Conservation (phyloP, 2,113 vertebrate genomes). For the Anas platyrhynchos region DNA sequence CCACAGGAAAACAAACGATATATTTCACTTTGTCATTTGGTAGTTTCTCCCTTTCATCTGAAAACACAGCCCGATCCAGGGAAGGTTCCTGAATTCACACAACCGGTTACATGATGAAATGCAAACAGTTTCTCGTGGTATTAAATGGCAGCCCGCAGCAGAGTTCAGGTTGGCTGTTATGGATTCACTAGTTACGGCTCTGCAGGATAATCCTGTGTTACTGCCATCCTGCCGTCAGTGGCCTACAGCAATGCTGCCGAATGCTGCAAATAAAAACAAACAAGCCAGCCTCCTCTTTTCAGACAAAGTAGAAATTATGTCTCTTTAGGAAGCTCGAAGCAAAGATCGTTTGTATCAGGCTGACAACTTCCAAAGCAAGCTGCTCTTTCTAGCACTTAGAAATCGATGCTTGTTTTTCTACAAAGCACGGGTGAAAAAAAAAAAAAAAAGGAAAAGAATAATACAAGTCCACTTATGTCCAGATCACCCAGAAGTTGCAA, state of each 20-base stretch:
- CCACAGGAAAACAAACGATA: constrained; percentile 50
- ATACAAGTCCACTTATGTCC: background rate
- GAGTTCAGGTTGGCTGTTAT: constrained; percentile 65
- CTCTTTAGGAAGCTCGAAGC: constrained; percentile 57
- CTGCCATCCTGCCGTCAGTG: constrained; percentile 62
- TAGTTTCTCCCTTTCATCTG: constrained; percentile 62
- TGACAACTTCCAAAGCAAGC: constrained; percentile 46
- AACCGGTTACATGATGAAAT: constrained; percentile 62
- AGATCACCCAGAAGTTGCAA: constrained; percentile 8
- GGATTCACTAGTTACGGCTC: constrained; percentile 54
- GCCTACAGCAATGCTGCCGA: constrained; percentile 69
- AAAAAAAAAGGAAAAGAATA: background rate
- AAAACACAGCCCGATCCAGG: constrained; percentile 46
- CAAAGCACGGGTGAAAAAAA: background rate
- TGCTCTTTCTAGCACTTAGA: background rate
- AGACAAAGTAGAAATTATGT: constrained; percentile 41
- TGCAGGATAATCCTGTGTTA: constrained; percentile 71
- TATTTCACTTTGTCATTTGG: constrained; percentile 44
- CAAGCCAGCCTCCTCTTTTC: constrained; percentile 41
- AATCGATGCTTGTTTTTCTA: constrained; percentile 58
- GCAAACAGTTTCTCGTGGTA: constrained; percentile 66
- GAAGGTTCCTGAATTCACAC: constrained; percentile 56
- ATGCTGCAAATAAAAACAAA: constrained; percentile 73
- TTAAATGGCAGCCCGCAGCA: constrained; percentile 64
- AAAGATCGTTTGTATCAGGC: constrained; percentile 38